Percentiles rank a stretch among this genome's conserved stretches.
Conservation (phyloP, 2,888 invertebrate species). For the Eilema depressum region DNA sequence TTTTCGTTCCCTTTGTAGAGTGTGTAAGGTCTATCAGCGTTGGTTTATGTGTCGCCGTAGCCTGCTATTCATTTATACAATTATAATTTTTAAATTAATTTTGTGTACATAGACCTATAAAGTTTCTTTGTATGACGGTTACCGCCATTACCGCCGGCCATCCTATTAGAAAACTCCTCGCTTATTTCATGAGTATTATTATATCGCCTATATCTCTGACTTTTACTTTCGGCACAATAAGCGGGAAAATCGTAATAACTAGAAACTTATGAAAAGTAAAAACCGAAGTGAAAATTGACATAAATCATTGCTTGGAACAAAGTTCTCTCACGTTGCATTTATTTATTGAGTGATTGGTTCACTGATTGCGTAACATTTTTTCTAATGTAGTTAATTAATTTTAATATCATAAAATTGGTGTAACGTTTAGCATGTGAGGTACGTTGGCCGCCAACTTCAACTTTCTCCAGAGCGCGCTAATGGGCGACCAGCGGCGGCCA, state of each 20-base stretch:
- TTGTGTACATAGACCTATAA: no score
- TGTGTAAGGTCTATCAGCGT: no score
- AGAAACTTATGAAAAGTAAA: background rate
- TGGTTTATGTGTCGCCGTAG: no score
- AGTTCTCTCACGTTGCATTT: background rate
- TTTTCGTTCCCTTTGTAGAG: no score
- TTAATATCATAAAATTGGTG: background rate
- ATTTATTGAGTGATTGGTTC: background rate
- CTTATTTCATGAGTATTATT: background rate
- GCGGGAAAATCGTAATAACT: background rate
- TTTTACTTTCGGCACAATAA: background rate
- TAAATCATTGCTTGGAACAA: background rate
- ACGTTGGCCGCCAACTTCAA: background rate
- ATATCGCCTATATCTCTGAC: background rate
- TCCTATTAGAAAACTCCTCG: background rate
- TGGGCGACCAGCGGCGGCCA: no score
- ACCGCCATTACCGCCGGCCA: no score
- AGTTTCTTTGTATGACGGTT: background rate
- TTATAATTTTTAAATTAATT: no score
- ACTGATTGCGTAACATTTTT: background rate
- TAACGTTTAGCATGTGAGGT: background rate
- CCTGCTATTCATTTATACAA: no score
- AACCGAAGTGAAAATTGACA: background rate
- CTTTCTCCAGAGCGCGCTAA: background rate
- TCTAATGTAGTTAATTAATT: background rate